Percentiles rank a stretch among this genome's conserved stretches.
phyloP scores from a whole-genome alignment of 2,888 invertebrate genomes.

The Koerneria pararmatus region DNA sequence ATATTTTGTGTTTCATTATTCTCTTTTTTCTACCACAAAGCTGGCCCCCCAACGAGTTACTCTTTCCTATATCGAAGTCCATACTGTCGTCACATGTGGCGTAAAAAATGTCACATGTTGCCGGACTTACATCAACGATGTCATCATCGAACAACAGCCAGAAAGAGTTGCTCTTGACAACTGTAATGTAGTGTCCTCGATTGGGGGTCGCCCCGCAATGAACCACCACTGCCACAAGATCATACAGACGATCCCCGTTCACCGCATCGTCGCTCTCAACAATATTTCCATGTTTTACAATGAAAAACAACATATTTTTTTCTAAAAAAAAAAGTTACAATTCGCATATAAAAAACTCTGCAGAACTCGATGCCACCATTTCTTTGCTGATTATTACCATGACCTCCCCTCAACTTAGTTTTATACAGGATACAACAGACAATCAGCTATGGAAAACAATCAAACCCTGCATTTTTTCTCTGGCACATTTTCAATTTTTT shows the following conservation, averaged over 20 bases:
- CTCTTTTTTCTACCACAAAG: not conserved
- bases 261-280: slow-evolving; percentile 80
- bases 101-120: not conserved
- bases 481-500: too few species aligned
- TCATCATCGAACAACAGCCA: slow-evolving; percentile 99
- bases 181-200: slow-evolving; percentile 97
- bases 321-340: not conserved
- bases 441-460: too few species aligned
- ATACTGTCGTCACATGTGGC: too few species aligned
- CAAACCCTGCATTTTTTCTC: too few species aligned
- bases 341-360: too few species aligned
- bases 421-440: too few species aligned
- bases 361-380: too few species aligned
- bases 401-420: too few species aligned
- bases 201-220: slow-evolving; percentile 99
- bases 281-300: not conserved
- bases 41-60: slow-evolving; percentile 7
- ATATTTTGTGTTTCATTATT: not conserved
- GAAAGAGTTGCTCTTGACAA: slow-evolving; percentile 97
- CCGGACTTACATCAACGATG: slow-evolving; percentile 87
- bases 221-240: slow-evolving; percentile 96
- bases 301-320: not conserved
- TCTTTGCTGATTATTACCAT: too few species aligned
- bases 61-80: not conserved
- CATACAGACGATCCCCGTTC: slow-evolving; percentile 94